phyloP scores from a whole-genome alignment of 2,888 invertebrate species.

The Volucella inflata region DNA sequence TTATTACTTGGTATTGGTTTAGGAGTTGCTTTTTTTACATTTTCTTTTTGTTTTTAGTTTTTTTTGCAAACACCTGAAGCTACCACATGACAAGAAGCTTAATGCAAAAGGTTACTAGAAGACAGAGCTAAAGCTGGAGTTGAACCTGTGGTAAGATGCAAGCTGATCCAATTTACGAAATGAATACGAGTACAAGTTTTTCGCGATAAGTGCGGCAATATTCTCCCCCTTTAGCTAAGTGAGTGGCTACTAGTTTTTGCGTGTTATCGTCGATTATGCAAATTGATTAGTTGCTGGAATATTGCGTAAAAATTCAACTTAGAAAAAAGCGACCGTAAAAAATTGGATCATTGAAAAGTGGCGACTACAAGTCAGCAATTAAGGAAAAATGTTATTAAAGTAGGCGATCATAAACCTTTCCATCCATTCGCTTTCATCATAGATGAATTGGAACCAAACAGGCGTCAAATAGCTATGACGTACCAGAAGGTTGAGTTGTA shows the following conservation, averaged over 20 bases:
- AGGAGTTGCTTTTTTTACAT: too few relatives aligned
- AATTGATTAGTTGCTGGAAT: neutral
- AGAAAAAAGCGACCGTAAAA: neutral
- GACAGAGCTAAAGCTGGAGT: neutral
- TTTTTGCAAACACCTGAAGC: too few relatives aligned
- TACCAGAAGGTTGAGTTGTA: too few relatives aligned
- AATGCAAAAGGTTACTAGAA: too few relatives aligned
- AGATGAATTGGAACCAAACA: too few relatives aligned
- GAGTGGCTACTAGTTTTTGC: constrained; percentile 11
- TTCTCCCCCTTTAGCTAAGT: neutral
- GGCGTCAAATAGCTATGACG: too few relatives aligned
- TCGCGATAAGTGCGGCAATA: constrained; percentile 14
- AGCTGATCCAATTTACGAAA: constrained; percentile 7
- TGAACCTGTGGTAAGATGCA: neutral
- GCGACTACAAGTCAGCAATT: neutral
- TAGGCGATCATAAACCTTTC: too few relatives aligned
- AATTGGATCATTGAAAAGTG: constrained; percentile 13
- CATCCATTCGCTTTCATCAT: too few relatives aligned
- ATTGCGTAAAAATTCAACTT: constrained; percentile 14
- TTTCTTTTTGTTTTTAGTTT: too few relatives aligned
- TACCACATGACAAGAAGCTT: too few relatives aligned
- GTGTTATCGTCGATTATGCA: constrained; percentile 9
- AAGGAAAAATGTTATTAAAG: neutral
- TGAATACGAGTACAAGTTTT: neutral
- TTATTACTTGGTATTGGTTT: neutral